Conservation (phyloP, 2,113 vertebrate genomes). For the Dinomys branickii region DNA sequence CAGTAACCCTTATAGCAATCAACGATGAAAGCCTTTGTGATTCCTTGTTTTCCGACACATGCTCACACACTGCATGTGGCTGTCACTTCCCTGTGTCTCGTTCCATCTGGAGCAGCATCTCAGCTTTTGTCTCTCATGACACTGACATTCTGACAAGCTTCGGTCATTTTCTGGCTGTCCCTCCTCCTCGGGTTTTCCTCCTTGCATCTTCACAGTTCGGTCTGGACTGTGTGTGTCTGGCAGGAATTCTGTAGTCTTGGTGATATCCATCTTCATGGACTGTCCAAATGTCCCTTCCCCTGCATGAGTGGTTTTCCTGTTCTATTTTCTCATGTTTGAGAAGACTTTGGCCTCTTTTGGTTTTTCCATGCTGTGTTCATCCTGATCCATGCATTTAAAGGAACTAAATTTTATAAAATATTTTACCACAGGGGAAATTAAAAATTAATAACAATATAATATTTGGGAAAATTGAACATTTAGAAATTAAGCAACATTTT, state of each 20-base stretch:
- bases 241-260: neutral
- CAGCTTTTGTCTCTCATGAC: neutral
- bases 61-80: neutral
- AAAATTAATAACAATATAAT: slow-evolving; percentile 43
- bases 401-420: neutral
- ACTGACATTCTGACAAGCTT: neutral
- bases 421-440: neutral
- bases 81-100: neutral
- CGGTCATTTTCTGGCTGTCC: neutral
- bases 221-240: neutral
- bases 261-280: neutral
- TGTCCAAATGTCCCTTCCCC: neutral
- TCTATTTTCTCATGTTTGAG: neutral
- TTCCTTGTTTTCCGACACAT: neutral
- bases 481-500: slow-evolving; percentile 43
- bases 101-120: neutral
- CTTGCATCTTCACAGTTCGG: neutral
- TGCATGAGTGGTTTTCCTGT: neutral
- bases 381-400: neutral
- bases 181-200: neutral
- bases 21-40: neutral
- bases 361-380: neutral
- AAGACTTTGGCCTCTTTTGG: neutral
- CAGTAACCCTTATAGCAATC: neutral
- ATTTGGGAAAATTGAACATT: neutral